phyloP scores from a whole-genome alignment of 2,113 vertebrate species.

The Ophiodon elongatus region DNA sequence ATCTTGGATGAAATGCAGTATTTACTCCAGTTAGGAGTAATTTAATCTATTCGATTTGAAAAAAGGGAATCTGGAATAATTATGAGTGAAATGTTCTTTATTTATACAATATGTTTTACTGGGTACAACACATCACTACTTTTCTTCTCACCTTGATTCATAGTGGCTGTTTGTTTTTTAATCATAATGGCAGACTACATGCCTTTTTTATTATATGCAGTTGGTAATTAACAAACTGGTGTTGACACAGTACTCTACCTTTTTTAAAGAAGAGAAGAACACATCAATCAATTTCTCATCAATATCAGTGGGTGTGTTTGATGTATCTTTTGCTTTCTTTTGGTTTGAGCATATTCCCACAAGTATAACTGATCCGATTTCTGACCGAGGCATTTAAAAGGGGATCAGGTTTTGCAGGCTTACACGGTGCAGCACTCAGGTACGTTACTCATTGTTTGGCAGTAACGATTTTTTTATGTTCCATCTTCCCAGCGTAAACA shows the following conservation, averaged over 20 bases:
- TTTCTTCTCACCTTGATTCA: neutral
- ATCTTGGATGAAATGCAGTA: constrained; percentile 44
- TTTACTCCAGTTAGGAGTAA: constrained; percentile 43
- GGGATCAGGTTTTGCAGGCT: constrained; percentile 1
- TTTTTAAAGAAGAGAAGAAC: constrained; percentile 2
- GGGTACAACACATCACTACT: neutral
- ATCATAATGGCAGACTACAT: neutral
- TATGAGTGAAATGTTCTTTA: constrained; percentile 3
- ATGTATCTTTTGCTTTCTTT: neutral
- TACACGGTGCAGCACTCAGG: constrained; percentile 19
- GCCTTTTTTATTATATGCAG: neutral
- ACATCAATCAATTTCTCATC: neutral
- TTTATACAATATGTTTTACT: neutral
- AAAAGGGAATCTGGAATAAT: neutral
- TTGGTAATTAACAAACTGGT: neutral
- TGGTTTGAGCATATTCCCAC: neutral
- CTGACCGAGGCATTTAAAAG: neutral
- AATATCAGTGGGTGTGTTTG: neutral
- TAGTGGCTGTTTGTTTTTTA: neutral
- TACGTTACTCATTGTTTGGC: constrained; percentile 31
- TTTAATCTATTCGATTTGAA: neutral
- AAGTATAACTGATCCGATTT: constrained; percentile 20
- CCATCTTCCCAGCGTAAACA: neutral
- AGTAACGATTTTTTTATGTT: constrained; percentile 15
- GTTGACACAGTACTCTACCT: neutral